Evolutionary conservation across 53 echinoderm and acorn worm species (phyloP).

Genomic region (Holothuria leucospilota): DNA sequence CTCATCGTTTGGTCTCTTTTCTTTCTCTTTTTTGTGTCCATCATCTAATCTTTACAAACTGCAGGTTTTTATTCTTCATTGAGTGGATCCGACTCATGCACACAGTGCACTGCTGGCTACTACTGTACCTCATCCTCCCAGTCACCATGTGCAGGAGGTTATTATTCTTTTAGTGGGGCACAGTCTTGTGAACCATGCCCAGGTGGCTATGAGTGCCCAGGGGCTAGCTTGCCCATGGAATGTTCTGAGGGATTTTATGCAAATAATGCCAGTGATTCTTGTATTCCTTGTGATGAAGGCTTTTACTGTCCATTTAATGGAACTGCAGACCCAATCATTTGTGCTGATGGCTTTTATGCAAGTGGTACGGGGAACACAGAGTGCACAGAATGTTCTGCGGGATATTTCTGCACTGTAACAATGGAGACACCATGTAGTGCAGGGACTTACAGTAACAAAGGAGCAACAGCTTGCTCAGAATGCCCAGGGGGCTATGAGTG

Average conservation of each 20-base stretch:
- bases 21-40: neutral
- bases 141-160: conserved; percentile 64
- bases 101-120: conserved; percentile 64
- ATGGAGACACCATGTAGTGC: conserved; percentile 55
- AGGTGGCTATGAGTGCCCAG: conserved; percentile 69
- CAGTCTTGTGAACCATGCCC: conserved; percentile 70
- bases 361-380: conserved; percentile 11
- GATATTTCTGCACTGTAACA: conserved; percentile 67
- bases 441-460: conserved; percentile 67
- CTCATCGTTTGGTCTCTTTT: neutral
- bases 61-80: conserved; percentile 90
- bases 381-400: conserved; percentile 68
- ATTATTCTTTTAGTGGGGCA: conserved; percentile 67
- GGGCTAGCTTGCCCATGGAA: conserved; percentile 15
- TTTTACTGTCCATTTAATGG: conserved; percentile 66
- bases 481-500: conserved; percentile 79
- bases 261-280: conserved; percentile 63
- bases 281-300: conserved; percentile 61
- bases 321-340: conserved; percentile 57
- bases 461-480: conserved; percentile 63
- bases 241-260: conserved; percentile 72
- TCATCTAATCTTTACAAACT: neutral
- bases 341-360: conserved; percentile 66
- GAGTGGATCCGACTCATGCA: conserved; percentile 74
- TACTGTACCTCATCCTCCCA: conserved; percentile 67